Evolutionary conservation across 2,888 invertebrate species (phyloP).

Genomic region (Apodemia duryi): DNA sequence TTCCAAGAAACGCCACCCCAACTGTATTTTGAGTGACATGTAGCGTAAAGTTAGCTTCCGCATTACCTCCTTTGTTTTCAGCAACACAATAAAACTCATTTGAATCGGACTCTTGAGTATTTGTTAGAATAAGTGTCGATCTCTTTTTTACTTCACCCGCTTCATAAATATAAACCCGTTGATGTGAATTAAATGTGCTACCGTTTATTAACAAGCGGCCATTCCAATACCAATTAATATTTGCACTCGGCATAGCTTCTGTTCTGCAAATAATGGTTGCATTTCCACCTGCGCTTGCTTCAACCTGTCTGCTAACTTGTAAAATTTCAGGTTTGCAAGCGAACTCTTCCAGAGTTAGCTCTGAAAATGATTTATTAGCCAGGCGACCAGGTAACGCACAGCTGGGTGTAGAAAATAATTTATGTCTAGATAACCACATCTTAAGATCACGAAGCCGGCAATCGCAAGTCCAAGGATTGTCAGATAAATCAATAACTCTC

Average conservation of each 20-base stretch:
- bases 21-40: slow-evolving; percentile 88
- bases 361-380: slow-evolving; percentile 85
- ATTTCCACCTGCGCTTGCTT: slow-evolving; percentile 90
- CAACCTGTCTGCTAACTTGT: slow-evolving; percentile 86
- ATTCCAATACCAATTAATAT: slow-evolving; percentile 93
- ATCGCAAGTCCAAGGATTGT: slow-evolving; percentile 94
- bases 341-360: slow-evolving; percentile 88
- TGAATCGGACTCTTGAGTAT: slow-evolving; percentile 90
- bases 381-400: slow-evolving; percentile 87
- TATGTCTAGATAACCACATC: slow-evolving; percentile 88
- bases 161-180: slow-evolving; percentile 87
- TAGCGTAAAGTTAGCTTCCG: slow-evolving; percentile 93
- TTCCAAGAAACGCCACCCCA: slow-evolving; percentile 89
- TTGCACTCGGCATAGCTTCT: slow-evolving; percentile 89
- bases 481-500: slow-evolving; percentile 89
- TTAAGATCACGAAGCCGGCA: slow-evolving; percentile 90
- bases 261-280: slow-evolving; percentile 90
- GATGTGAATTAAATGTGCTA: slow-evolving; percentile 87
- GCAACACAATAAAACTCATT: slow-evolving; percentile 94
- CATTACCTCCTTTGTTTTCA: slow-evolving; percentile 92
- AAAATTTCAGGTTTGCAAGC: slow-evolving; percentile 91
- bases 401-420: slow-evolving; percentile 87
- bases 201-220: slow-evolving; percentile 88
- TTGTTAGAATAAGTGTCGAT: slow-evolving; percentile 87
- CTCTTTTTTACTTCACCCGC: slow-evolving; percentile 87